Evolutionary conservation across 2,113 vertebrate species (phyloP), one percentile per base, ranked within the genome.

Genomic region (Bungarus multicinctus): DNA sequence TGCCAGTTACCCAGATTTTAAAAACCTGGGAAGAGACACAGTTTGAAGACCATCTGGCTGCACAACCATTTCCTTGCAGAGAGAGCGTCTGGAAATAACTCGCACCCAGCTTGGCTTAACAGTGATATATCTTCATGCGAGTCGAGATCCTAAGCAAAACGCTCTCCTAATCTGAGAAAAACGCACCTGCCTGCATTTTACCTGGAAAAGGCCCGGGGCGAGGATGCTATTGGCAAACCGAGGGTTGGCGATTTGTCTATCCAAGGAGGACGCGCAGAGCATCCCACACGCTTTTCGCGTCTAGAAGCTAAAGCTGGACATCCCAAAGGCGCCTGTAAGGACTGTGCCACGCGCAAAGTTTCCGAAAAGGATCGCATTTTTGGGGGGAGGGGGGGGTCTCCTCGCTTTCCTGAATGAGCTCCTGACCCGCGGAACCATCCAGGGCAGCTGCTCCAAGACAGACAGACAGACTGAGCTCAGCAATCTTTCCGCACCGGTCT

Each of bases 91-190:
- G 57, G 45, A 85, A n/a, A 5, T 25, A 4, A 55, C 22, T 5
- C 14, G 85, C 43, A 20, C 22, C 3, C 27, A 57, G 43, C 54
- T 18, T 4, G 57, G 25, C 11, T 43, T 45, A 7, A 30, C 27
- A 2, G 1, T 14, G 10, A n/a, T 3, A 12, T 4, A 47, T 47
- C 14, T 34, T 1, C 30, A 16, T 20, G 30, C 0, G 2, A 7
- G 18, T 39, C 53, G 6, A 14, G 30, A n/a, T 4, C 30, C 55
- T 52, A n/a, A 50, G 18, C 25, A 2, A 34, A 34, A 52, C 12
- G 52, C 39, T 12, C n/a, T 55, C 81, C 34, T n/a, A 2, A 0
- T 2, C 23, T 87, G 53, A 1, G 60, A 81, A 23, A 12, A 69
- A 34, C 64, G 2, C 50, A 45, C 55, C 34, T 87, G 55, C 6